Percentiles rank a stretch among this genome's conserved stretches.
Evolutionary conservation across 2,888 invertebrate species (phyloP).

Genomic region (Elysia crispata): DNA sequence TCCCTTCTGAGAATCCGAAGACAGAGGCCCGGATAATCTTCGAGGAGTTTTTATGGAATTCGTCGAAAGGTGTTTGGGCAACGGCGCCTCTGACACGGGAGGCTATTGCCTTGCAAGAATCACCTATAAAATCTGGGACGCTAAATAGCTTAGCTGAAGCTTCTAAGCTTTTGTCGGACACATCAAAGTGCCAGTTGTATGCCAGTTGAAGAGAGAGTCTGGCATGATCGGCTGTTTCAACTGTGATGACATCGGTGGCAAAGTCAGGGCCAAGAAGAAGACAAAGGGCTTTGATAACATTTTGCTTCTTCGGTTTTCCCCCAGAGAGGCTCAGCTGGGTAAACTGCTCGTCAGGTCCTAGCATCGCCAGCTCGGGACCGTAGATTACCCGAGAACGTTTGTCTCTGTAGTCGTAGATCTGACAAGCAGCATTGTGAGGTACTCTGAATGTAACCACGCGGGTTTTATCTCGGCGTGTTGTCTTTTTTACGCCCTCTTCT

Average conservation of each 20-base stretch:
- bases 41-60: constrained; percentile 80
- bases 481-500: neutral
- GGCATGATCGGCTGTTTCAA: constrained; percentile 80
- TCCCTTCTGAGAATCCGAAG: constrained; percentile 78
- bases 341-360: constrained; percentile 80
- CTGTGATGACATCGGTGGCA: constrained; percentile 79
- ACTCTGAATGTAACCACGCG: constrained; percentile 78
- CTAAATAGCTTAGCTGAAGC: constrained; percentile 78
- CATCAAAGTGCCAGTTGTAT: constrained; percentile 79
- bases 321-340: constrained; percentile 79
- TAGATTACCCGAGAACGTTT: constrained; percentile 79
- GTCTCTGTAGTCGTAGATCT: constrained; percentile 79
- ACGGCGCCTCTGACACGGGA: constrained; percentile 79
- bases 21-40: constrained; percentile 78
- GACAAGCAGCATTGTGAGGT: constrained; percentile 79
- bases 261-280: constrained; percentile 79
- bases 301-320: constrained; percentile 79
- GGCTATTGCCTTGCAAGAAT: constrained; percentile 79
- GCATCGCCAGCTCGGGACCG: constrained; percentile 80
- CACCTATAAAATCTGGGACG: constrained; percentile 80
- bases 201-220: constrained; percentile 78
- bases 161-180: constrained; percentile 65
- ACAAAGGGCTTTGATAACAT: constrained; percentile 78
- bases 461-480: constrained; percentile 72
- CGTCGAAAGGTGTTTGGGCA: constrained; percentile 78